phyloP scores from a whole-genome alignment of 2,888 invertebrate genomes.

The Tryphoninae sp. region DNA sequence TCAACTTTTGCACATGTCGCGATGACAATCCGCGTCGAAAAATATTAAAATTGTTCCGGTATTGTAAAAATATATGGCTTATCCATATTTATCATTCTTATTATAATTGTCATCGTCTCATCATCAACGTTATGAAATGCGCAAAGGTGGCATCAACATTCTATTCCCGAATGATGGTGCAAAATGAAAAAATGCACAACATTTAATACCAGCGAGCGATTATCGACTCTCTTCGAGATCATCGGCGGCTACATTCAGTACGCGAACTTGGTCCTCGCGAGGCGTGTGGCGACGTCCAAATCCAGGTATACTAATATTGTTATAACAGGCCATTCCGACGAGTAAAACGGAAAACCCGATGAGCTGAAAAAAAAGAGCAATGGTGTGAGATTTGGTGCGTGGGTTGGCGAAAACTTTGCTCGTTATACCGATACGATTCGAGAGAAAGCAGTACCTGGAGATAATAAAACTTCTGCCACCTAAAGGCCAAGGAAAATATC shows the following conservation, averaged over 20 bases:
- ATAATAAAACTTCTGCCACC: slow-evolving; percentile 91
- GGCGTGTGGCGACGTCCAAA: slow-evolving; percentile 73
- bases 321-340: slow-evolving; percentile 92
- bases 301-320: slow-evolving; percentile 83
- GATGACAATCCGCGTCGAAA: too few species aligned
- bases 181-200: too few species aligned
- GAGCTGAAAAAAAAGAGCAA: slow-evolving; percentile 80
- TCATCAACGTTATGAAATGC: too few species aligned
- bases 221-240: slow-evolving; percentile 51
- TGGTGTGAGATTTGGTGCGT: too few species aligned
- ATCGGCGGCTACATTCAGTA: slow-evolving; percentile 77
- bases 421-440: not conserved
- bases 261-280: slow-evolving; percentile 71
- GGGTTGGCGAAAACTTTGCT: too few species aligned
- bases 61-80: not conserved
- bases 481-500: slow-evolving; percentile 88
- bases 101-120: not conserved
- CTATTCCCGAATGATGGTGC: too few species aligned
- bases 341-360: slow-evolving; percentile 90
- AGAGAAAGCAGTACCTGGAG: slow-evolving; percentile 75
- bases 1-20: too few species aligned
- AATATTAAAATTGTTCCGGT: too few species aligned
- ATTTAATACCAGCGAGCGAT: not conserved
- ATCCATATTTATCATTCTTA: not conserved
- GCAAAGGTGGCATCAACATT: too few species aligned